Percentiles rank a stretch among this genome's conserved stretches.
Evolutionary conservation across 2,888 invertebrate genomes (phyloP).

Genomic region (Sisyra terminalis): DNA sequence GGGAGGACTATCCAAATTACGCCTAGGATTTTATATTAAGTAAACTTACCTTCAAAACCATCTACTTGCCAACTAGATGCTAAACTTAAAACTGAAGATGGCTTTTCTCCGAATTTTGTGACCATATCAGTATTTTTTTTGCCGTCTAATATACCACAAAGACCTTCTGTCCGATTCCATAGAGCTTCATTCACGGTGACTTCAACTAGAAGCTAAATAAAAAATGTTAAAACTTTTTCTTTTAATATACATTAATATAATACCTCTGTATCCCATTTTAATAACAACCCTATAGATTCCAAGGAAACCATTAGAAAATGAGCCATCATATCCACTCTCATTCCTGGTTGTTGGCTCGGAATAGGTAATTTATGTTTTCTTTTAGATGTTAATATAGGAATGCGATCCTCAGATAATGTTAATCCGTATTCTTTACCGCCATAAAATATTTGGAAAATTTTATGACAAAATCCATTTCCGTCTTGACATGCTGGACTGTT

Average conservation of each 20-base stretch:
- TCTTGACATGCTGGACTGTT: constrained; percentile 32
- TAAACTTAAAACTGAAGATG: constrained; percentile 29
- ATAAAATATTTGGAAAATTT: constrained; percentile 43
- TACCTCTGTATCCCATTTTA: constrained; percentile 67
- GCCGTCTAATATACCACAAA: constrained; percentile 68
- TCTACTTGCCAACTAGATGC: constrained; percentile 41
- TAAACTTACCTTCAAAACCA: constrained; percentile 7
- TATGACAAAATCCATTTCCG: constrained; percentile 28
- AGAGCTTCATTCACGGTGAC: constrained; percentile 48
- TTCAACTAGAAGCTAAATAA: constrained; percentile 40
- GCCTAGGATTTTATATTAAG: no score
- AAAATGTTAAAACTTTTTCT: constrained; percentile 1
- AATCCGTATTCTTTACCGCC: constrained; percentile 53
- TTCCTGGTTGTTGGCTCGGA: constrained; percentile 54
- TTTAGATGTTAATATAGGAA: constrained; percentile 16
- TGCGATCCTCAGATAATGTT: constrained; percentile 14
- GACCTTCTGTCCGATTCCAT: constrained; percentile 66
- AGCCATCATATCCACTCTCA: constrained; percentile 54
- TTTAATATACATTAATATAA: constrained; percentile 11
- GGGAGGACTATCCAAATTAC: no score
- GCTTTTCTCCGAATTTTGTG: constrained; percentile 37
- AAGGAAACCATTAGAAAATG: constrained; percentile 51
- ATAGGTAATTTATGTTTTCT: constrained; percentile 39
- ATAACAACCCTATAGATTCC: constrained; percentile 44
- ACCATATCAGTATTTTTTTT: constrained; percentile 49